Conservation (phyloP, 2,113 vertebrate species). For the Geothlypis trichas region DNA sequence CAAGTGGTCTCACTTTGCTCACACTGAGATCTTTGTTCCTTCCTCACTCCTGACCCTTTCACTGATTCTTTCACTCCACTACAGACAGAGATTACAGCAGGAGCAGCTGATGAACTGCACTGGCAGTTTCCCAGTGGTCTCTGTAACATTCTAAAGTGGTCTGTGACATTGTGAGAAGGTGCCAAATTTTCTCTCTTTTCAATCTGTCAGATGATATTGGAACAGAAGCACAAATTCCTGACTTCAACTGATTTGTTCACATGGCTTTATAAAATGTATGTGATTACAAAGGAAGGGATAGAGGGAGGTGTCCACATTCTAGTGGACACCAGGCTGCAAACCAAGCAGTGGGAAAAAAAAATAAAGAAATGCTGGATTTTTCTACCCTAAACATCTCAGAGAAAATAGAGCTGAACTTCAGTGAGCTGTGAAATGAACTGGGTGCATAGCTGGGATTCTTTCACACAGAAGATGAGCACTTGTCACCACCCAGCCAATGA, state of each 20-base stretch:
- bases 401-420: not conserved
- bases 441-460: not conserved
- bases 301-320: not conserved
- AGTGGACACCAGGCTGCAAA: not conserved
- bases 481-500: not conserved
- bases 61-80: not conserved
- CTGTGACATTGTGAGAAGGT: not conserved
- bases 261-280: not conserved
- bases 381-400: not conserved
- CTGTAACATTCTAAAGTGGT: not conserved
- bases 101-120: not conserved
- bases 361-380: not conserved
- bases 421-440: not conserved
- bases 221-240: not conserved
- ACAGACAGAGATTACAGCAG: not conserved
- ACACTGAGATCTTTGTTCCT: not conserved
- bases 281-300: not conserved
- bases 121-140: not conserved
- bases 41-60: not conserved
- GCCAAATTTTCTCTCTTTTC: not conserved
- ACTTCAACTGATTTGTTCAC: not conserved
- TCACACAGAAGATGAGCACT: not conserved
- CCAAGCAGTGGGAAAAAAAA: not conserved
- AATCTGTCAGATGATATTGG: not conserved
- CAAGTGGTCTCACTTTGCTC: not conserved